Evolutionary conservation across 1,140 invertebrate species (phyloP), one percentile per base, ranked within the genome.

Genomic region (Metaphire vulgaris): DNA sequence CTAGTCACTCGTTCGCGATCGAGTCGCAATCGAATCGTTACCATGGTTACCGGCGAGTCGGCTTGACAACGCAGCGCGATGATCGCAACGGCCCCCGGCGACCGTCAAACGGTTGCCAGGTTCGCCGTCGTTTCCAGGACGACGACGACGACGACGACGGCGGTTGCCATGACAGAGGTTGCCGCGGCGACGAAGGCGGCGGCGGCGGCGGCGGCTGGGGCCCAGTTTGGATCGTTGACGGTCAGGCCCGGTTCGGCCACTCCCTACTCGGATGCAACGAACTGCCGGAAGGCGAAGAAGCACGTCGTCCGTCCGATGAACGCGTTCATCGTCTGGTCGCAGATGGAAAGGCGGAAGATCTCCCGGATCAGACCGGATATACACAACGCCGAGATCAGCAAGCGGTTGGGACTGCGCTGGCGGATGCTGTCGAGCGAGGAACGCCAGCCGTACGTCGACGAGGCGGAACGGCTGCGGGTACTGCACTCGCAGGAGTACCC

Each of bases 401-500:
- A 98, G 89, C 97, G 98, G 79, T 88, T 98, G 70, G 96, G 91
- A 91, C 84, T 86, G 87, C 73, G 41, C 56, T 76, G 75, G 75
- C 31, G 68, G 56, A 88, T 96, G 69, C 88, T 98, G 21, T 93
- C 91, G 72, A 95, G 97, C 83, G 88, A 91, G 0, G 95, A 98
- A 81, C 98, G 98, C 84, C 87, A 95, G 76, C 96, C 96, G 2
- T 98, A 98, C 87, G 98, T 98, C 82, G 96, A 98, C 86, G 96
- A 98, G 84, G 96, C 96, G 32, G 98, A 98, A 87, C 89, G 96
- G 79, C 88, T 98, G 79, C 88, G 96, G 21, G 93, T 94, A 0
- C 92, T 97, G 2, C 96, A 97, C 87, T 97, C 97, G 96, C 97
- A 96, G 85, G 95, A 98, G 83, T 95, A 97, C 83, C 96, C 96